A percentile compares a stretch with the other conserved stretches of the same genome.
Conservation (phyloP, 30 jellyfish, hydroid and myxozoan species). For the Sanderia malayensis region DNA sequence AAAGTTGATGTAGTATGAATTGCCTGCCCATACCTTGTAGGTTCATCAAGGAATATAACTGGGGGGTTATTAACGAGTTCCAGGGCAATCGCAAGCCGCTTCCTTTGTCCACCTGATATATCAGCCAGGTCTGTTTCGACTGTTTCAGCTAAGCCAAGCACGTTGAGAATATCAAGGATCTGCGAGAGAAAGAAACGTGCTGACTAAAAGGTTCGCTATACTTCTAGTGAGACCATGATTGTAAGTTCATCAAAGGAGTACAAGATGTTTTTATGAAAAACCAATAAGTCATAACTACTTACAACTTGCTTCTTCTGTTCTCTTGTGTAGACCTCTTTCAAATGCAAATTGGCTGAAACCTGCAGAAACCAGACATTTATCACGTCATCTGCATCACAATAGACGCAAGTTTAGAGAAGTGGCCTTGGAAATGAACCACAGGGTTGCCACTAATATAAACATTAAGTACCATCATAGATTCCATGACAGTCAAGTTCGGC, state of each 20-base stretch:
- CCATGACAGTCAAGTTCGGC: conserved; percentile 94
- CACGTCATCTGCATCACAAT: too few relatives aligned
- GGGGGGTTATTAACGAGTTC: conserved; percentile 98
- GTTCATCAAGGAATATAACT: conserved; percentile 97
- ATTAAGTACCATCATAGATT: conserved; percentile 99
- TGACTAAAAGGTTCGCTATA: too few relatives aligned
- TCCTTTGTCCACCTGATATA: conserved; percentile 98
- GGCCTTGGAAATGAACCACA: too few relatives aligned
- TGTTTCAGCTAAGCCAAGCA: conserved; percentile 72
- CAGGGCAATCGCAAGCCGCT: conserved; percentile 94
- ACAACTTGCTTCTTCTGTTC: conserved; percentile 79
- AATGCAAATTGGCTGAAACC: conserved; percentile 95
- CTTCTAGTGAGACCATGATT: too few relatives aligned
- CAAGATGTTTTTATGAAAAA: too few relatives aligned
- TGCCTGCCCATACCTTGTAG: conserved; percentile 77
- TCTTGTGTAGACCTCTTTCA: conserved; percentile 59
- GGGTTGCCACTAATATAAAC: too few relatives aligned
- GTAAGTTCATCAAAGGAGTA: too few relatives aligned
- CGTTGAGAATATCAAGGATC: conserved; percentile 82
- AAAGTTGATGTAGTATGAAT: too few relatives aligned
- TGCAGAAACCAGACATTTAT: conserved; percentile 4
- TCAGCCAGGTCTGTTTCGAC: conserved; percentile 77
- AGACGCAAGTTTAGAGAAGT: too few relatives aligned
- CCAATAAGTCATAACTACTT: too few relatives aligned
- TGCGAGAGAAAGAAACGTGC: too few relatives aligned